Evolutionary conservation across 1,140 invertebrate species (phyloP), one percentile per base, ranked within the genome.

Genomic region (Coenobita brevimanus): DNA sequence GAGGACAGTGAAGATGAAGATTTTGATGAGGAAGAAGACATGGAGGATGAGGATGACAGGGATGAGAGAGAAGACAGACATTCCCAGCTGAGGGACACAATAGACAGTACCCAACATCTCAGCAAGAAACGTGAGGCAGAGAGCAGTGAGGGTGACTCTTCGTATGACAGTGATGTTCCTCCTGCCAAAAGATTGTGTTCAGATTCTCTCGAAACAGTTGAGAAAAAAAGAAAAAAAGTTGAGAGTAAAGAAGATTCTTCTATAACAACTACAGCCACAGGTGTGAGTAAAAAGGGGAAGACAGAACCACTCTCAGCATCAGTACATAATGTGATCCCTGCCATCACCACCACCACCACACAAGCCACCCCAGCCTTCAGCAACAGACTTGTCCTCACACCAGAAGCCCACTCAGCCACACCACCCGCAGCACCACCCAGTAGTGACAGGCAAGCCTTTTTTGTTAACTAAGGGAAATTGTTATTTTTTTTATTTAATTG

Each of bases 141-240:
- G 41, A 87, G 84, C 79, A 87, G 84, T 80, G 78, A 80, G 15
- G 78, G 75, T 21, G 84, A 80, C 36, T 87, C 84, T 10, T 73
- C 78, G 1, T 87, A 79, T 21, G 84, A 87, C 27, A 80, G 76
- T 71, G 84, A 87, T 60, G 84, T 76, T 71, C 84, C 84, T 10
- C 75, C 76, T 6, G 60, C 84, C 46, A 87, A 87, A 62, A 80
- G 84, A 60, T 76, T 50, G 24, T 46, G 84, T 21, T 33, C 27
- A 57, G 62, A 79, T 8, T 71, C 62, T 0, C 30, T 24, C 27
- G 78, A 80, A 15, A 62, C 54, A 21, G 27, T 38, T 27, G 57
- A 33, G 33, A 62, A 36, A 81, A 62, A 0, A 36, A 62, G 17
- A 15, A 64, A 33, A 8, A 50, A 8, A 50, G 17, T 50, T 50